Conservation (phyloP, 2,888 invertebrate species). For the Philopedon plagiatum region DNA sequence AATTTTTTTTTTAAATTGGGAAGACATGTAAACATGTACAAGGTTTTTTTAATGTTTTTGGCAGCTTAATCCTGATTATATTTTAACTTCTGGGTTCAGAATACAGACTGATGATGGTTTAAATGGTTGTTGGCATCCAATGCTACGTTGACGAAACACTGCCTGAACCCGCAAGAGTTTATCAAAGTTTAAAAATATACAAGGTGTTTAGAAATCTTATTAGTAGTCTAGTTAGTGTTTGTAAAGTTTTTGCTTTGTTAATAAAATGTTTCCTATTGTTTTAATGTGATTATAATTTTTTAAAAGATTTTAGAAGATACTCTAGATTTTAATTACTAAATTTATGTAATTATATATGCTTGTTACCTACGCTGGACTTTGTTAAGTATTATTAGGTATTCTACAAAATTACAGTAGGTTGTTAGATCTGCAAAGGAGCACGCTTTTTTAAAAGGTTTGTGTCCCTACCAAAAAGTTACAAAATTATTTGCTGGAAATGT, state of each 20-base stretch:
- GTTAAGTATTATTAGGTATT: too few species aligned
- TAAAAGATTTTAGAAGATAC: not conserved
- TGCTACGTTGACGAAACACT: not conserved
- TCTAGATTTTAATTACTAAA: too few species aligned
- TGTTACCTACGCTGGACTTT: too few species aligned
- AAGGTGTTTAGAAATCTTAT: constrained; percentile 8
- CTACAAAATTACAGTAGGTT: too few species aligned
- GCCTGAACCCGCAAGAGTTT: not conserved
- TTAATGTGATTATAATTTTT: not conserved
- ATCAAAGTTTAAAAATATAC: not conserved
- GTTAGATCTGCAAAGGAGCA: too few species aligned
- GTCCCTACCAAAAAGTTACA: too few species aligned
- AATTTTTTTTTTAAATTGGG: too few species aligned
- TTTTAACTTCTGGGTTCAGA: not conserved
- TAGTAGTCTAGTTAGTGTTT: constrained; percentile 6
- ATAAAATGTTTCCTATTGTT: not conserved
- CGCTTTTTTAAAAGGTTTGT: too few species aligned
- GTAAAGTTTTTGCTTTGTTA: constrained; percentile 12
- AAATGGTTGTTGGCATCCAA: not conserved
- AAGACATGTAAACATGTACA: too few species aligned
- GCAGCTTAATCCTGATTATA: not conserved
- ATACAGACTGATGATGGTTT: too few species aligned
- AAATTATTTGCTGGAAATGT: too few species aligned
- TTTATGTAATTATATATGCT: too few species aligned
- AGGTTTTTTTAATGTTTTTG: not conserved